phyloP scores from a whole-genome alignment of 2,888 invertebrate species.

The Oscheius onirici region DNA sequence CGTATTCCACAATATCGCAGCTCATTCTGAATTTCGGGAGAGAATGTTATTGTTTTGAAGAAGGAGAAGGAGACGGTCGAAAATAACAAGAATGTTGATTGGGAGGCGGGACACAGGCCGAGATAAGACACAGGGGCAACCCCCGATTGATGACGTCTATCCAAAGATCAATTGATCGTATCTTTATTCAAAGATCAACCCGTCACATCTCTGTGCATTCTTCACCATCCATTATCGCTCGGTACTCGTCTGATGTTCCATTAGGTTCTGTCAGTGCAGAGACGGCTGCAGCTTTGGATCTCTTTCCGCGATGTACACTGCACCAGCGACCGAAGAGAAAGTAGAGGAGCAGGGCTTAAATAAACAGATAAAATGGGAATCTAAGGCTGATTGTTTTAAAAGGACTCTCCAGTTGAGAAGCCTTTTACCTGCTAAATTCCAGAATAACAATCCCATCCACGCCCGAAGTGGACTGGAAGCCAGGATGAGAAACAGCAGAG shows the following conservation, averaged over 20 bases:
- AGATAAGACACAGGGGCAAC: slow-evolving; percentile 5
- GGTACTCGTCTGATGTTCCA: slow-evolving; percentile 7
- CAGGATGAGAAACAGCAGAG: slow-evolving; percentile 10
- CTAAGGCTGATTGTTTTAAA: too few relatives aligned
- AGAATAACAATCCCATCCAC: not conserved
- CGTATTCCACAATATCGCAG: not conserved
- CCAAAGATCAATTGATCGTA: too few relatives aligned
- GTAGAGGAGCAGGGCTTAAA: slow-evolving; percentile 6
- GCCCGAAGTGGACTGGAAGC: not conserved
- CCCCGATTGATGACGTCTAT: not conserved
- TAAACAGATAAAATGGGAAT: too few relatives aligned
- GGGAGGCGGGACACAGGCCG: slow-evolving; percentile 11
- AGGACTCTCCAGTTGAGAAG: too few relatives aligned
- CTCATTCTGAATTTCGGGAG: slow-evolving; percentile 3
- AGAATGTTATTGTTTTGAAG: not conserved
- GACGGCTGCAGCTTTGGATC: not conserved
- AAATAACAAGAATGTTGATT: slow-evolving; percentile 10
- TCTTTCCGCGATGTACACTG: slow-evolving; percentile 11
- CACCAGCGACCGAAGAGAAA: slow-evolving; percentile 3
- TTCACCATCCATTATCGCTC: slow-evolving; percentile 21
- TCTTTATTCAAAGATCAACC: slow-evolving; percentile 12
- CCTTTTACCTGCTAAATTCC: not conserved
- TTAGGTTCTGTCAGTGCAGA: not conserved
- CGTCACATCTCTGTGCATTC: slow-evolving; percentile 27
- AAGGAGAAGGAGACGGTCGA: not conserved